Evolutionary conservation across 2,888 invertebrate genomes (phyloP).

Genomic region (Drosophila aldrichi): DNA sequence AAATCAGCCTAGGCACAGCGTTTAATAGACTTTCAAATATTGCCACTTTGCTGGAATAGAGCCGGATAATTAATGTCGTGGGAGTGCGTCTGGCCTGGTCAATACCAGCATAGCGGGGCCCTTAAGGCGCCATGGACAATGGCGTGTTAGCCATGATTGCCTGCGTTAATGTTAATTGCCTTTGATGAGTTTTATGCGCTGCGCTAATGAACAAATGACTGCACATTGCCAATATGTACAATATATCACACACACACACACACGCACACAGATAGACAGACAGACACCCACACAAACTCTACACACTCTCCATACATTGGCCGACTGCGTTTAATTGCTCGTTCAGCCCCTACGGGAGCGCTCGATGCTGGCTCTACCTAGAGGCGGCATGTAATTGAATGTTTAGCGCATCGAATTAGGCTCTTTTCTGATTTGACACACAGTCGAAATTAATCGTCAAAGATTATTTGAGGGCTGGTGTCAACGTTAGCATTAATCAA

Average conservation of each 20-base stretch:
- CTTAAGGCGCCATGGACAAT: conserved; percentile 49
- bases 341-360: conserved; percentile 27
- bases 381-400: conserved; percentile 59
- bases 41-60: conserved; percentile 68
- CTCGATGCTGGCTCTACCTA: conserved; percentile 4
- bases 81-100: conserved; percentile 40
- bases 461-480: conserved; percentile 10
- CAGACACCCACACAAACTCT: conserved; percentile 4
- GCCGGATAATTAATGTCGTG: conserved; percentile 74
- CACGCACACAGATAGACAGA: conserved; percentile 25
- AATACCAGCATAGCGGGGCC: conserved; percentile 17
- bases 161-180: conserved; percentile 80
- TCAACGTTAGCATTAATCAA: neutral
- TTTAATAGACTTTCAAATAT: conserved; percentile 79
- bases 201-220: conserved; percentile 78
- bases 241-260: conserved; percentile 37
- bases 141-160: conserved; percentile 59
- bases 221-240: conserved; percentile 71
- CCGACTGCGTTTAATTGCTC: conserved; percentile 57
- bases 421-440: conserved; percentile 24
- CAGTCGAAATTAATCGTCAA: conserved; percentile 14
- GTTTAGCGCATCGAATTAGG: conserved; percentile 50
- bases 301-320: conserved; percentile 7
- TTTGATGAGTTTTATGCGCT: conserved; percentile 80
- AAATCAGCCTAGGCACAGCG: conserved; percentile 54